Percentiles rank a stretch among this genome's conserved stretches.
Conservation (phyloP, 2,113 vertebrate genomes). For the Oreocharis arfaki region DNA sequence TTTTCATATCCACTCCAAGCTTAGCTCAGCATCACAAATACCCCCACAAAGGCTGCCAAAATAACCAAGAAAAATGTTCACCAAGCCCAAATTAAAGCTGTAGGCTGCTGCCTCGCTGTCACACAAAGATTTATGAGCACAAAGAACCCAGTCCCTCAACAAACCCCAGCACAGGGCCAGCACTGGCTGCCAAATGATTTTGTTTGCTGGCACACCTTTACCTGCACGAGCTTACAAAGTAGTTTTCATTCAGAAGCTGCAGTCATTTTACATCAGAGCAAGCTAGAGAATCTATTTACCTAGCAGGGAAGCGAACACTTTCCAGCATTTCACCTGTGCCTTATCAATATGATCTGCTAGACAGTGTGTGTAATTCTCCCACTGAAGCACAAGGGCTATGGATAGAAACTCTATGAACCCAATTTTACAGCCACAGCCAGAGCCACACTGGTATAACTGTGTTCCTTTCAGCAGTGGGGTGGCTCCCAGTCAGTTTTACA, state of each 20-base stretch:
- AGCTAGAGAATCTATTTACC: not conserved
- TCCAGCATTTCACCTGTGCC: not conserved
- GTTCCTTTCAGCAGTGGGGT: rapidly evolving
- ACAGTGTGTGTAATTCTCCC: not conserved
- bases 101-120: not conserved
- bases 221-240: not conserved
- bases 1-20: not conserved
- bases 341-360: not conserved
- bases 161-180: not conserved
- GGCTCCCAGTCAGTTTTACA: not conserved
- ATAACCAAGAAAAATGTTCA: not conserved
- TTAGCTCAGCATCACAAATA: not conserved
- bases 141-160: not conserved
- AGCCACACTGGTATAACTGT: not conserved
- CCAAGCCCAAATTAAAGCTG: not conserved
- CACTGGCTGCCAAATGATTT: not conserved
- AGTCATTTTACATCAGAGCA: not conserved
- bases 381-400: not conserved
- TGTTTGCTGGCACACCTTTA: not conserved
- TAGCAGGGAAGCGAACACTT: not conserved
- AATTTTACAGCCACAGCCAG: not conserved
- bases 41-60: not conserved
- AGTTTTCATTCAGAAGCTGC: not conserved
- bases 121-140: not conserved
- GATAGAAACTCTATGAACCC: not conserved